A percentile compares a stretch with the other conserved stretches of the same genome.
phyloP scores from a whole-genome alignment of 2,888 invertebrate species.

The Unio delphinus region DNA sequence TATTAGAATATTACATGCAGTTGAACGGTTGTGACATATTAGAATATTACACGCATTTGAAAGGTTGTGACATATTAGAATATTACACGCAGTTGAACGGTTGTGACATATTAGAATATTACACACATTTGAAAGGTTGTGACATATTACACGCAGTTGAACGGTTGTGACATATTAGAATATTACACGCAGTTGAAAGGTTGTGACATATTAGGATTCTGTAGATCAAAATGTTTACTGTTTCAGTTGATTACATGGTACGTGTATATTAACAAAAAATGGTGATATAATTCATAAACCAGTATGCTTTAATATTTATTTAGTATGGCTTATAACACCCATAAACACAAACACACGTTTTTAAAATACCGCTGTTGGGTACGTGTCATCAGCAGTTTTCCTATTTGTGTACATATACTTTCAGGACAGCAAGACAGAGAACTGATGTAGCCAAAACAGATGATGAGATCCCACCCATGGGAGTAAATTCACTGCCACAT shows the following conservation, averaged over 20 bases:
- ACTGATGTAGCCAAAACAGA: background rate
- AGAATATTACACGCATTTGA: too few species aligned
- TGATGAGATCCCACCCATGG: conserved; percentile 40
- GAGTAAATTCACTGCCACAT: conserved; percentile 51
- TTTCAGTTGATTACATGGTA: too few species aligned
- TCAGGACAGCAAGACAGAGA: conserved; percentile 1
- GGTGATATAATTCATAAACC: too few species aligned
- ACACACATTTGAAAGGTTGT: background rate
- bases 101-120: too few species aligned
- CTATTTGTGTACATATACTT: background rate
- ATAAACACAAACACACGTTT: too few species aligned
- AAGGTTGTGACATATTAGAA: conserved; percentile 1
- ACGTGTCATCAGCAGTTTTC: background rate
- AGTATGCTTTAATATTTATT: too few species aligned
- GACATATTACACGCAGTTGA: background rate
- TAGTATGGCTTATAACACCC: too few species aligned
- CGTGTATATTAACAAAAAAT: too few species aligned
- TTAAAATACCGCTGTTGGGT: too few species aligned
- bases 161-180: background rate
- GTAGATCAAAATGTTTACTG: too few species aligned
- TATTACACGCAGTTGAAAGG: background rate
- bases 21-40: background rate
- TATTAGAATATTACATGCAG: too few species aligned
- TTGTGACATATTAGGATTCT: background rate
- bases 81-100: background rate